Evolutionary conservation across 1,140 invertebrate genomes (phyloP), one percentile per base, ranked within the genome.

Genomic region (Whitmania pigra): DNA sequence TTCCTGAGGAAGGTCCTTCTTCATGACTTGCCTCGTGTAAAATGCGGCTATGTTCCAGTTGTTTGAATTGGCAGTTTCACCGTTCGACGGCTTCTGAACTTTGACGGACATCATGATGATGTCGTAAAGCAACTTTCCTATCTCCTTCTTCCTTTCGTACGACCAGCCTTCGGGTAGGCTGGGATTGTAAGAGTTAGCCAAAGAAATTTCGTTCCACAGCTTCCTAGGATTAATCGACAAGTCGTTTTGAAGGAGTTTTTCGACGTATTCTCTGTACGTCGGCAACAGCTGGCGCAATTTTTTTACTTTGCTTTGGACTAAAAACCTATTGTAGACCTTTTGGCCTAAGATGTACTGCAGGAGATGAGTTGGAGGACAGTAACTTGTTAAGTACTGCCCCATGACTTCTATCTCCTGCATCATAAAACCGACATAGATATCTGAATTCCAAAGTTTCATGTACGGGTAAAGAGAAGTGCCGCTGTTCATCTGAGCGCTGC

Each of bases 81-180:
- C 20, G 1, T 31, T 4, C 11, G n/a, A 11, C 67, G n/a, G n/a
- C 67, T 68, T 31, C 27, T 31, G 13, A 15, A 70, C n/a, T 31
- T 49, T 25, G 43, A 67, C 31, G 27, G 22, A 31, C 20, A 11
- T 72, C 68, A 17, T 68, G 63, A 72, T 54, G 55, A 55, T 71
- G 25, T 40, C 68, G 22, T 92, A 93, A 0, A 95, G 83, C 79
- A 93, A 93, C 76, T 88, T 88, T 25, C 93, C 93, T 49, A 86
- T 73, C 25, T 40, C 49, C 18, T 20, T 70, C 22, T 40, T 70
- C 43, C 29, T 25, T 17, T 18, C 6, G 7, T 20, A 53, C 1
- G 36, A 53, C 36, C 36, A 70, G 0, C 3, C 18, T 11, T 49
- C 31, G 27, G 22, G 20, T 18, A 9, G 29, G 40, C 5, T 25